Conservation (phyloP, 2,888 invertebrate species). For the Celastrina argiolus region DNA sequence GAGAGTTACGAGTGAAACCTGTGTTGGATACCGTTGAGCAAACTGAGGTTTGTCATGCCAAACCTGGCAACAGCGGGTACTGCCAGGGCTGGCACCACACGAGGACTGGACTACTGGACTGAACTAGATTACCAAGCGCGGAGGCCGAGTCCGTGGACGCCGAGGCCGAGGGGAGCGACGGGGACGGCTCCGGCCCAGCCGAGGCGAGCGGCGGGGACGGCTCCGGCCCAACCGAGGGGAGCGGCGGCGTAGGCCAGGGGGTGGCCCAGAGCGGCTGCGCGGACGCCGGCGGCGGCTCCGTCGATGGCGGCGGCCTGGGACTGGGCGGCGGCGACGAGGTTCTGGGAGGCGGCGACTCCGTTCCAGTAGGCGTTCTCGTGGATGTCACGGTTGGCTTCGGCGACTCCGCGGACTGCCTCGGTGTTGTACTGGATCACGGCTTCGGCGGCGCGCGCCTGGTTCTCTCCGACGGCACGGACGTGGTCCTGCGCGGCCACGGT, state of each 20-base stretch:
- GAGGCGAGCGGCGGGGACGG: conserved; percentile 26
- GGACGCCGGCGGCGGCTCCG: conserved; percentile 51
- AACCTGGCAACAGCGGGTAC: conserved; percentile 22
- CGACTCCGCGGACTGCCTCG: conserved; percentile 56
- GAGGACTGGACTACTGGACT: conserved; percentile 24
- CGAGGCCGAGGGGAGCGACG: conserved; percentile 35
- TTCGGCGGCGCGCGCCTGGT: conserved; percentile 60
- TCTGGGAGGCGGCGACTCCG: conserved; percentile 60
- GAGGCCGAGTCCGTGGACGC: conserved; percentile 41
- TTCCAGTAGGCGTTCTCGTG: conserved; percentile 71
- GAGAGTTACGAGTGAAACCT: conserved; percentile 75
- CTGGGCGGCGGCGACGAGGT: conserved; percentile 65
- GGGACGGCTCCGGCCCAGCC: conserved; percentile 33
- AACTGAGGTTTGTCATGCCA: conserved; percentile 37
- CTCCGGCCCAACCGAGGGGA: conserved; percentile 32
- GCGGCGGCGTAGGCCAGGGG: conserved; percentile 37
- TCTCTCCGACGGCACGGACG: conserved; percentile 56
- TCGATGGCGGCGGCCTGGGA: conserved; percentile 62
- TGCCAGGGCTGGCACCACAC: conserved; percentile 26
- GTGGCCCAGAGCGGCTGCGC: conserved; percentile 40
- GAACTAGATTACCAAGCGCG: conserved; percentile 54
- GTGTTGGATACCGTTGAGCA: conserved; percentile 51
- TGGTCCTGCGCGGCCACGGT: conserved; percentile 60
- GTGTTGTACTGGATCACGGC: conserved; percentile 60
- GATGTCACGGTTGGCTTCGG: conserved; percentile 60